Base-by-base conservation (phyloP, 2,888 invertebrate species). In the Tetragonisca angustula region DNA sequence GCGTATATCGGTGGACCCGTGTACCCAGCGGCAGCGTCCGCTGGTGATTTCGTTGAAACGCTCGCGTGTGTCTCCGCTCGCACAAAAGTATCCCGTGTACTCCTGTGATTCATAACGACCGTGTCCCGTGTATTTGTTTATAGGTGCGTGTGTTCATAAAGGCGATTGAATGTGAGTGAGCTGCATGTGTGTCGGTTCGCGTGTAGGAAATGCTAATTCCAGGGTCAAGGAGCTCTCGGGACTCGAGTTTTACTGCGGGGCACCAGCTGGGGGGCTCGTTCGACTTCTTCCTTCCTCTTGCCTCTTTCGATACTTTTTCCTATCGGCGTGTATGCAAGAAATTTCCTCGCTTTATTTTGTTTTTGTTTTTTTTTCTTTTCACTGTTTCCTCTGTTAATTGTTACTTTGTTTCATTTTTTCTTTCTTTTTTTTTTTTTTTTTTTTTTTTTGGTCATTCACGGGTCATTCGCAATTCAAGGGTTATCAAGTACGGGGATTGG, bases 401-500 rank as follows among this genome's bases (percentile, higher is more conserved):
- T 61, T 69, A 17, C 36, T 72, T 27, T 62, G 2, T 62, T 11
- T 17, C 36, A 36, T 43, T 56, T 61, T 56, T 43, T 43, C 9
- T 9, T 36, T 9, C 36, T 9, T 36, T 36, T 11, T 36, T 36
- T 36, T 9, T 9, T 9, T 36, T 36, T 36, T 36, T 62, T 56
- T 74, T 36, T 36, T 36, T 43, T 43, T 43, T 43, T 43, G 43
- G 9, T 43, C 43, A 43, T 43, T 43, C 43, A 43, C 43, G 43
- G 43, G 43, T 43, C 43, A 43, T 43, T 5, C 64, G 85, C 71
- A 78, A 78, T 83, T 82, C 87, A 89, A 87, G 91, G 93, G 93
- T 90, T 83, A 90, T 89, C 89, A 93, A 94, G 94, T 94, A 94
- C 94, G 94, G 94, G 94, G 92, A 92, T 91, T 93, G 91, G 93